These are phyloP conservation scores for Beroe ovata DNA, from an alignment of 37 sponge, comb jelly and placozoan genomes.

Conservation along the genomic window DNA sequence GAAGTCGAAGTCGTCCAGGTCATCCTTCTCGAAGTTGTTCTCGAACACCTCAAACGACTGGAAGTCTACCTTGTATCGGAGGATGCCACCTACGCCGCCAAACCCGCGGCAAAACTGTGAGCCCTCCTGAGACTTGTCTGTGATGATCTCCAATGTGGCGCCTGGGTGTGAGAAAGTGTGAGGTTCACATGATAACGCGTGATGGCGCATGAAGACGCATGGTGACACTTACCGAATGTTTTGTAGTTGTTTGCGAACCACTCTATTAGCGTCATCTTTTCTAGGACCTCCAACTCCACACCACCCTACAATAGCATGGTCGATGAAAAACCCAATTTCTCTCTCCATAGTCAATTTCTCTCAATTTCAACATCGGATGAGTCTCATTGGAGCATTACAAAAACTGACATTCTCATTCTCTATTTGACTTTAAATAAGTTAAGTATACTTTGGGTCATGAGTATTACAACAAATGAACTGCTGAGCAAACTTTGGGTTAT, in stretches of 20 bases:
- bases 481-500: too few relatives aligned
- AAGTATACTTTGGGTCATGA: too few relatives aligned
- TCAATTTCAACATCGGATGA: too few relatives aligned
- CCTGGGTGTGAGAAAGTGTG: too few relatives aligned
- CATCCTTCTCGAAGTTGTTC: conserved; percentile 78
- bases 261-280: conserved; percentile 87
- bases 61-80: conserved; percentile 90
- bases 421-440: too few relatives aligned
- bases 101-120: conserved; percentile 99
- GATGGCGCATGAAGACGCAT: background rate
- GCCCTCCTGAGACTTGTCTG: conserved; percentile 97
- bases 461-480: too few relatives aligned
- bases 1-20: conserved; percentile 84
- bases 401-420: too few relatives aligned
- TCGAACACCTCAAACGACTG: conserved; percentile 85
- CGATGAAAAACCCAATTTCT: too few relatives aligned
- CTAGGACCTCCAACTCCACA: conserved; percentile 90
- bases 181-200: background rate
- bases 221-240: conserved; percentile 73
- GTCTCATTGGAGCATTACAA: too few relatives aligned
- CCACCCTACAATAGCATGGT: conserved; percentile 75
- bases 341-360: too few relatives aligned
- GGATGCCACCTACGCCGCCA: conserved; percentile 94
- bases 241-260: conserved; percentile 99
- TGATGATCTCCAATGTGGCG: conserved; percentile 94